phyloP scores from a whole-genome alignment of 2,888 invertebrate genomes.

The Eupelmus urozonus region DNA sequence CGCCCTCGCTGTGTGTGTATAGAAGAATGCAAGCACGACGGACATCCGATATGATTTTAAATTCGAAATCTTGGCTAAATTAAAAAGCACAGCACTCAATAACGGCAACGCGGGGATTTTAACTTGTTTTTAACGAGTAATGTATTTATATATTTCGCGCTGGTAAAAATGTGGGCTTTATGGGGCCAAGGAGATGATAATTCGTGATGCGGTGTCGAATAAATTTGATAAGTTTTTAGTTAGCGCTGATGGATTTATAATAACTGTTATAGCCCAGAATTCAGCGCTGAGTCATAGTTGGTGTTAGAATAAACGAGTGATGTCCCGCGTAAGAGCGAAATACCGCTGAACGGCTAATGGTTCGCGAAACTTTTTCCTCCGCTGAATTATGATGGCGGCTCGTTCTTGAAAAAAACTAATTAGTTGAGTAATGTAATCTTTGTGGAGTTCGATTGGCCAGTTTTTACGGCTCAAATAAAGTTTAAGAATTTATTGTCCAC shows the following conservation, averaged over 20 bases:
- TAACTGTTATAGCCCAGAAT: constrained; percentile 20
- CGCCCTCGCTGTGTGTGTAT: no score
- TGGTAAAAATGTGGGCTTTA: constrained; percentile 27
- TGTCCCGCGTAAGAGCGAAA: background rate
- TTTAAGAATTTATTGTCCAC: no score
- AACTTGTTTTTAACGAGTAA: constrained; percentile 23
- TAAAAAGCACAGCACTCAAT: constrained; percentile 37
- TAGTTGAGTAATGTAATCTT: no score
- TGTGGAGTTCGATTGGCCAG: no score
- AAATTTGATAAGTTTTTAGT: constrained; percentile 52
- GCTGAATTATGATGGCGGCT: no score
- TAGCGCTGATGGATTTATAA: constrained; percentile 52
- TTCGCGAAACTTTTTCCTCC: background rate
- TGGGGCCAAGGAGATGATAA: constrained; percentile 10
- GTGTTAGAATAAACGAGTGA: background rate
- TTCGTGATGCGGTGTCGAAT: constrained; percentile 36
- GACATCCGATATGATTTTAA: constrained; percentile 47
- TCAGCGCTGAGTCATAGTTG: constrained; percentile 29
- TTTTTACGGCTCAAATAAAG: no score
- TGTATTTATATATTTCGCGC: background rate
- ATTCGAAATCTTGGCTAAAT: constrained; percentile 45
- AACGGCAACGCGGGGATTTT: constrained; percentile 1
- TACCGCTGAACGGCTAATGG: no score
- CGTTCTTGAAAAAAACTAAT: no score
- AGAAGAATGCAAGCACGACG: no score